phyloP scores from a whole-genome alignment of 2,888 invertebrate species.

The Dascillus cervinus region DNA sequence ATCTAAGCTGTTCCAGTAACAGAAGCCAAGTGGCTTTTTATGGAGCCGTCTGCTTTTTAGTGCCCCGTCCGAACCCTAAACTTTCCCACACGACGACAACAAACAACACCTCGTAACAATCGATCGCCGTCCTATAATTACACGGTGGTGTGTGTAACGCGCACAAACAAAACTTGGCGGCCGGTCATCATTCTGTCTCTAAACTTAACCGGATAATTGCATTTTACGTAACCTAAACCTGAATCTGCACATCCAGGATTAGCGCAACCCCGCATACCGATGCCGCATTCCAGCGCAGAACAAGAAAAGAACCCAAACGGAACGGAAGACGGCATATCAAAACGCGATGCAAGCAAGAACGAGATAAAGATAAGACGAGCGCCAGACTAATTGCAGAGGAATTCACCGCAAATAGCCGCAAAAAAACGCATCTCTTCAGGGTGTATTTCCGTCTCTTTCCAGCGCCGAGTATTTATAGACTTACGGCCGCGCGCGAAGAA shows the following conservation, averaged over 20 bases:
- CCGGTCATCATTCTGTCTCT: constrained; percentile 14
- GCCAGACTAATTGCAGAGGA: constrained; percentile 28
- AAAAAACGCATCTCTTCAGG: no score
- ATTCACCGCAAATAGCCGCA: constrained; percentile 24
- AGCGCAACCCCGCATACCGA: constrained; percentile 19
- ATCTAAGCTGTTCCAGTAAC: no score
- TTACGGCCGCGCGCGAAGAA: no score
- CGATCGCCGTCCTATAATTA: constrained; percentile 20
- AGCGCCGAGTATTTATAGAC: no score
- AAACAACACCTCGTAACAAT: no score
- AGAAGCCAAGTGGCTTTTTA: no score
- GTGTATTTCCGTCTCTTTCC: no score
- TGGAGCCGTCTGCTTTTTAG: no score
- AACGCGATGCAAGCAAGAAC: constrained; percentile 4
- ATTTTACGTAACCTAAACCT: constrained; percentile 24
- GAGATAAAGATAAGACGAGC: constrained; percentile 11
- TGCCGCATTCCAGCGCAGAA: constrained; percentile 17
- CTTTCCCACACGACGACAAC: no score
- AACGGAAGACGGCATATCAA: constrained; percentile 9
- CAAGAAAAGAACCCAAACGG: constrained; percentile 11
- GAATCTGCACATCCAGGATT: constrained; percentile 21
- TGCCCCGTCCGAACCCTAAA: no score
- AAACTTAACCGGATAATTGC: constrained; percentile 18
- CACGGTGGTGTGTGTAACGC: no score
- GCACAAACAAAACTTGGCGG: constrained; percentile 15